phyloP scores from a whole-genome alignment of 2,797 vertebrate species.

The Brotula barbata region DNA sequence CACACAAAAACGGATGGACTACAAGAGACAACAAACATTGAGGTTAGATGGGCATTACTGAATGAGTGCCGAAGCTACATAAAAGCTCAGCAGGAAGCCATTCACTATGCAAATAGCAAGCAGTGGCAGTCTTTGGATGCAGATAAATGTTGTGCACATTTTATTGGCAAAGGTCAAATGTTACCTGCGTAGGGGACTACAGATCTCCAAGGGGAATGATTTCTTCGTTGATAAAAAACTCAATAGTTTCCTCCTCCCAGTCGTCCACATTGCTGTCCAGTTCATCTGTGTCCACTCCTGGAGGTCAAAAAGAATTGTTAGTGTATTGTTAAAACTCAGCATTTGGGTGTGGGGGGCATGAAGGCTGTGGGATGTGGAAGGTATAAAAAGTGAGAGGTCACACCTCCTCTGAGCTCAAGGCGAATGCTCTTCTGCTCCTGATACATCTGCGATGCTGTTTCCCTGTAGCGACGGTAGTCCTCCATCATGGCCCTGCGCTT shows the following conservation, averaged over 20 bases:
- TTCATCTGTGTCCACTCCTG: conserved; percentile 94
- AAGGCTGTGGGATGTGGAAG: not conserved
- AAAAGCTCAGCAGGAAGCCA: too few species aligned
- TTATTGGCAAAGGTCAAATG: not conserved
- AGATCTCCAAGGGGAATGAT: conserved; percentile 92
- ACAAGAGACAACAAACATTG: not conserved
- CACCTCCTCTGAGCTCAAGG: conserved; percentile 94
- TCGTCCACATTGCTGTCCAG: conserved; percentile 97
- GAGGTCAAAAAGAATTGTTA: conserved; percentile 1
- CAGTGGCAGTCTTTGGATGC: too few species aligned
- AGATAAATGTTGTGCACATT: too few species aligned
- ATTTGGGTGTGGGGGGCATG: too few species aligned
- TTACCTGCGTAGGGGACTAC: conserved; percentile 88
- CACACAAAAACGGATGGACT: conserved; percentile 74
- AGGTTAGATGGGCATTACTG: too few species aligned
- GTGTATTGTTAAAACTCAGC: not conserved
- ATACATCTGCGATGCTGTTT: conserved; percentile 82
- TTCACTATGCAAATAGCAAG: too few species aligned
- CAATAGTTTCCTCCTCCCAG: conserved; percentile 99
- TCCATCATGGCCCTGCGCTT: conserved; percentile 96
- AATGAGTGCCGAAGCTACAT: too few species aligned
- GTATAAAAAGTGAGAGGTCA: not conserved
- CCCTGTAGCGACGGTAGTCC: conserved; percentile 90
- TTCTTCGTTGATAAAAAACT: conserved; percentile 99
- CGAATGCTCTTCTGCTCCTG: conserved; percentile 88